Evolutionary conservation across 2,888 invertebrate species (phyloP).

Genomic region (Apomyelois bistriatella): DNA sequence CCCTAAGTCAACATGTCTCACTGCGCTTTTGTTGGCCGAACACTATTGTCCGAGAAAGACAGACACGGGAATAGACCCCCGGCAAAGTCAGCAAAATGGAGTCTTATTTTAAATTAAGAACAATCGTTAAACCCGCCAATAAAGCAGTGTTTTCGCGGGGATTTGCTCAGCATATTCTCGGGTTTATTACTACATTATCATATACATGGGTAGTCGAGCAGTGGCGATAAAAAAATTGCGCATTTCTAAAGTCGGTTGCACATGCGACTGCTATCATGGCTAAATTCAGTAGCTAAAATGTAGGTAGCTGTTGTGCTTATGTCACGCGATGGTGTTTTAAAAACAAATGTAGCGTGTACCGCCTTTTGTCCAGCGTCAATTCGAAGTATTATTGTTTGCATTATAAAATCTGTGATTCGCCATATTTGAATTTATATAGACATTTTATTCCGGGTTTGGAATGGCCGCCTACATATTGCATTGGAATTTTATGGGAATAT

Average conservation of each 20-base stretch:
- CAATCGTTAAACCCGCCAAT: conserved; percentile 44
- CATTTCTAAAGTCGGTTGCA: background rate
- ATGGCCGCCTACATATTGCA: conserved; percentile 45
- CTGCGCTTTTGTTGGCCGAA: conserved; percentile 60
- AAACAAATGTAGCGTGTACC: conserved; percentile 1
- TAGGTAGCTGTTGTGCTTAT: background rate
- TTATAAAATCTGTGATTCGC: conserved; percentile 45
- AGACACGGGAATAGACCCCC: conserved; percentile 33
- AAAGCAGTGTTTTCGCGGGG: conserved; percentile 49
- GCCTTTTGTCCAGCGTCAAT: background rate
- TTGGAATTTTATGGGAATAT: conserved; percentile 21
- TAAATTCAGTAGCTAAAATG: background rate
- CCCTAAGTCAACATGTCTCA: conserved; percentile 57
- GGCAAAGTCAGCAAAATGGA: conserved; percentile 36
- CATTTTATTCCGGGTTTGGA: conserved; percentile 43
- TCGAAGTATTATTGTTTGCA: conserved; percentile 47
- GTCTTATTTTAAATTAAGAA: conserved; percentile 44
- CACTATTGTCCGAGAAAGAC: conserved; percentile 49
- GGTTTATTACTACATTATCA: conserved; percentile 47
- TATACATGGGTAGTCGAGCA: conserved; percentile 32
- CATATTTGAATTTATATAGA: conserved; percentile 53
- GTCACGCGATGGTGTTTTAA: conserved; percentile 4
- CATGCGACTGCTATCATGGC: background rate
- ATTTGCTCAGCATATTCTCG: conserved; percentile 35
- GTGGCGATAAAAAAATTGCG: conserved; percentile 2